Evolutionary conservation across 2,113 vertebrate species (phyloP).

Genomic region (Protobothrops mucrosquamatus): DNA sequence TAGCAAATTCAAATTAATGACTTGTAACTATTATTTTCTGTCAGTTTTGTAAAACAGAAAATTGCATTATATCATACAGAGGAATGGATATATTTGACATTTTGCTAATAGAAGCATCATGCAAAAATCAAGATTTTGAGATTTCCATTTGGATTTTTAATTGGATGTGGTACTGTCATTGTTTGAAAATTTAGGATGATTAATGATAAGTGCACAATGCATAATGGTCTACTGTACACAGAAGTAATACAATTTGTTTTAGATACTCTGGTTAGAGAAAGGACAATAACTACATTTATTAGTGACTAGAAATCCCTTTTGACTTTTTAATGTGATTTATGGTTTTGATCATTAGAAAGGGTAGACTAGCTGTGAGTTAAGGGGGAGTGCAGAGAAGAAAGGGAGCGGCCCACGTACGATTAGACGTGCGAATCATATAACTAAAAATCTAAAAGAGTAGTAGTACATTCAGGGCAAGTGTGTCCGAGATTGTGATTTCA

Average conservation of each 20-base stretch:
- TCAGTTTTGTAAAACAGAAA: neutral
- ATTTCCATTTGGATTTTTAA: constrained; percentile 44
- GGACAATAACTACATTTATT: neutral
- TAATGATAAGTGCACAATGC: neutral
- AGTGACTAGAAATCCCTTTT: neutral
- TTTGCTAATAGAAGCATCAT: neutral
- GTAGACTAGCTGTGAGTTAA: neutral
- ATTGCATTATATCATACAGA: neutral
- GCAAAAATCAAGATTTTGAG: constrained; percentile 31
- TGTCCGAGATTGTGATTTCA: no score
- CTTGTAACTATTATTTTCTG: neutral
- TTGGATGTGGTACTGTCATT: constrained; percentile 25
- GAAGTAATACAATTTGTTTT: neutral
- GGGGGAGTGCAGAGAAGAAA: no score
- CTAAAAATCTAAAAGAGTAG: no score
- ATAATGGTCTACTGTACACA: neutral
- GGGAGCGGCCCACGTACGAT: no score
- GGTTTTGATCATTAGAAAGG: neutral
- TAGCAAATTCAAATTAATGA: constrained; percentile 7
- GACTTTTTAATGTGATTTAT: neutral
- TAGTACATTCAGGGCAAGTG: no score
- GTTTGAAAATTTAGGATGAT: neutral
- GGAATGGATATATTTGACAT: no score
- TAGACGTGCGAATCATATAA: no score
- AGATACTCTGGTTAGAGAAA: neutral